phyloP scores from a whole-genome alignment of 2,888 invertebrate genomes.

The Drosophila neoperkinsi region DNA sequence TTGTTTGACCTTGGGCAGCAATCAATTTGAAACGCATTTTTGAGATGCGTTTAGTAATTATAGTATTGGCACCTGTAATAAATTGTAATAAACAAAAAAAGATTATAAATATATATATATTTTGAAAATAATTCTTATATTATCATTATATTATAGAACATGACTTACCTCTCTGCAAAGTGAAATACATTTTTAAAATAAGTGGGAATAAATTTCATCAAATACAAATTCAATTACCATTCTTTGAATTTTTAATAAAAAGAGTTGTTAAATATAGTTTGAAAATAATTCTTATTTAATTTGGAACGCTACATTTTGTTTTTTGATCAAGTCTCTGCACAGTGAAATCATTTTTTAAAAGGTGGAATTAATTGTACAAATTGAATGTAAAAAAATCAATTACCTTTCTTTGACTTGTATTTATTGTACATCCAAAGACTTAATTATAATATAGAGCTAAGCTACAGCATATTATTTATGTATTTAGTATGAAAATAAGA shows the following conservation, averaged over 20 bases:
- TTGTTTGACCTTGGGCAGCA: not conserved
- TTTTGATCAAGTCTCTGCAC: not conserved
- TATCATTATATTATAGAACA: not conserved
- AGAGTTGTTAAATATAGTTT: not conserved
- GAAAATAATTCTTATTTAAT: constrained; percentile 19
- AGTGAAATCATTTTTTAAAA: not conserved
- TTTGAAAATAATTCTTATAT: not conserved
- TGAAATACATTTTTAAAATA: not conserved
- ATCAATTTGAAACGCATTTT: constrained; percentile 4
- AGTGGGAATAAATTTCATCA: not conserved
- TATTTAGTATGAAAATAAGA: constrained; percentile 61
- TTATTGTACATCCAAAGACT: constrained; percentile 73
- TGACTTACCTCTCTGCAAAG: not conserved
- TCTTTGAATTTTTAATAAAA: not conserved
- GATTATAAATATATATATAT: not conserved
- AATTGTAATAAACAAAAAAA: not conserved
- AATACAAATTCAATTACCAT: not conserved
- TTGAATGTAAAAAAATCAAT: constrained; percentile 10
- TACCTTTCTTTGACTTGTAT: constrained; percentile 61
- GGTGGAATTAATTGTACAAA: not conserved
- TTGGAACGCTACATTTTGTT: constrained; percentile 13
- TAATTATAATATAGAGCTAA: constrained; percentile 69
- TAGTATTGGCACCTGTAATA: not conserved
- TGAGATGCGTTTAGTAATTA: not conserved
- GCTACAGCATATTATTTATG: constrained; percentile 72